Percentiles rank a stretch among this genome's conserved stretches.
Evolutionary conservation across 2,888 invertebrate genomes (phyloP).

Genomic region (Aleiodes testaceus): DNA sequence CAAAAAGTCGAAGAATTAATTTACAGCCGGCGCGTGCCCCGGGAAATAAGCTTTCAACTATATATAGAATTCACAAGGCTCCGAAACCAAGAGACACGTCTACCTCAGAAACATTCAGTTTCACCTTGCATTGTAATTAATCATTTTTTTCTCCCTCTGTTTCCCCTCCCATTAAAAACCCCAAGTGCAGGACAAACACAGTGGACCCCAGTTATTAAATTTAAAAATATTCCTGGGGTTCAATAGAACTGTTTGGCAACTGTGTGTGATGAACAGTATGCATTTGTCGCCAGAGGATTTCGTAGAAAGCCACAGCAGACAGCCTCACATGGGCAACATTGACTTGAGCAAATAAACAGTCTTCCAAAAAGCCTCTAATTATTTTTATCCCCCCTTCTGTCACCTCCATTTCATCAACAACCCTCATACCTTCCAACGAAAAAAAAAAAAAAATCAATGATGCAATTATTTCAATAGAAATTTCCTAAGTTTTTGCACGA

Average conservation of each 20-base stretch:
- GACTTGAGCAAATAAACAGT: conserved; percentile 53
- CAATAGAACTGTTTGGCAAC: conserved; percentile 7
- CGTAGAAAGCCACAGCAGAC: not conserved
- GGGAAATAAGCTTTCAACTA: conserved; percentile 58
- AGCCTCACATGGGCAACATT: conserved; percentile 9
- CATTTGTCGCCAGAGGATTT: conserved; percentile 20
- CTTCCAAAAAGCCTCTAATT: conserved; percentile 12
- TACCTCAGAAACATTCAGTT: conserved; percentile 25
- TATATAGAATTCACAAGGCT: conserved; percentile 53
- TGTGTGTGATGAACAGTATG: not conserved
- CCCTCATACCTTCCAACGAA: conserved; percentile 16
- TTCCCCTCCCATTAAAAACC: conserved; percentile 6
- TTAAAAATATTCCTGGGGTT: conserved; percentile 22
- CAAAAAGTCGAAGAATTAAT: conserved; percentile 59
- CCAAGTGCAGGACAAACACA: not conserved
- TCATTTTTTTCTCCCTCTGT: conserved; percentile 16
- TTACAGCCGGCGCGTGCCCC: conserved; percentile 68
- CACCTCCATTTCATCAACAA: not conserved
- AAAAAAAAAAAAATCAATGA: conserved; percentile 1
- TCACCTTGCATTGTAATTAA: conserved; percentile 17
- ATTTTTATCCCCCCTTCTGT: not conserved
- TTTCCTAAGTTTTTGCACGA: conserved; percentile 13
- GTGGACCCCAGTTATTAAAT: not conserved
- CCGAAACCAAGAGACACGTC: conserved; percentile 13
- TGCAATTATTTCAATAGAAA: not conserved